A percentile compares a stretch with the other conserved stretches of the same genome.
phyloP scores from a whole-genome alignment of 2,113 vertebrate genomes.

The Oplegnathus fasciatus region DNA sequence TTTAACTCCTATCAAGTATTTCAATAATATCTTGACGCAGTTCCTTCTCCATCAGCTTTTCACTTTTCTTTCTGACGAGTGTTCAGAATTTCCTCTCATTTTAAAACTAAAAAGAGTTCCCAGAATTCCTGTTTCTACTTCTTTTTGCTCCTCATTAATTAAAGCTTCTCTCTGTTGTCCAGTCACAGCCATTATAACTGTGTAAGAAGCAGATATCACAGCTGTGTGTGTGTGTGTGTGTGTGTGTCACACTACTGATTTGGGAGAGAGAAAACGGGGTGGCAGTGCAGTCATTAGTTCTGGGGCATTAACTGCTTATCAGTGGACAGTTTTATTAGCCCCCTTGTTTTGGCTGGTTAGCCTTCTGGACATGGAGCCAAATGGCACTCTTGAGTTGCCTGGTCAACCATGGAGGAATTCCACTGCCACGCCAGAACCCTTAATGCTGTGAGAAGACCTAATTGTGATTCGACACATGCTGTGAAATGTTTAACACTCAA shows the following conservation, averaged over 20 bases:
- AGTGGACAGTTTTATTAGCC: constrained; percentile 69
- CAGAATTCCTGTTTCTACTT: not conserved
- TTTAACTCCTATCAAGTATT: not conserved
- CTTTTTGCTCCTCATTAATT: not conserved
- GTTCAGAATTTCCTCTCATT: not conserved
- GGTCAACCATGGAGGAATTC: constrained; percentile 57
- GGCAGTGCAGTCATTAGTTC: constrained; percentile 72
- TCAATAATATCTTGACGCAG: not conserved
- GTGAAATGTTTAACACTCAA: not conserved
- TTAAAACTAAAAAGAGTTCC: not conserved
- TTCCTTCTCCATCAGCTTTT: not conserved
- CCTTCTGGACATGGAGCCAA: constrained; percentile 63
- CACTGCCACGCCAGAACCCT: constrained; percentile 26
- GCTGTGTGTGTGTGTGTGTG: constrained; percentile 18
- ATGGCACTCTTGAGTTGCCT: constrained; percentile 38
- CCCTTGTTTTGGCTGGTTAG: constrained; percentile 67
- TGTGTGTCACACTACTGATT: constrained; percentile 15
- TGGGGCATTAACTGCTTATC: constrained; percentile 71
- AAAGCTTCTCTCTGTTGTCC: not conserved
- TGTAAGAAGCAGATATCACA: constrained; percentile 18
- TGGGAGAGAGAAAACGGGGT: constrained; percentile 10
- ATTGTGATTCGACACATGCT: constrained; percentile 30
- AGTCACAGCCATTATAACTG: not conserved
- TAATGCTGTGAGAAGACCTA: not conserved
- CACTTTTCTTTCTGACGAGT: not conserved